Conservation (phyloP, 2,113 vertebrate species). For the Onychorhynchus coronatus region DNA sequence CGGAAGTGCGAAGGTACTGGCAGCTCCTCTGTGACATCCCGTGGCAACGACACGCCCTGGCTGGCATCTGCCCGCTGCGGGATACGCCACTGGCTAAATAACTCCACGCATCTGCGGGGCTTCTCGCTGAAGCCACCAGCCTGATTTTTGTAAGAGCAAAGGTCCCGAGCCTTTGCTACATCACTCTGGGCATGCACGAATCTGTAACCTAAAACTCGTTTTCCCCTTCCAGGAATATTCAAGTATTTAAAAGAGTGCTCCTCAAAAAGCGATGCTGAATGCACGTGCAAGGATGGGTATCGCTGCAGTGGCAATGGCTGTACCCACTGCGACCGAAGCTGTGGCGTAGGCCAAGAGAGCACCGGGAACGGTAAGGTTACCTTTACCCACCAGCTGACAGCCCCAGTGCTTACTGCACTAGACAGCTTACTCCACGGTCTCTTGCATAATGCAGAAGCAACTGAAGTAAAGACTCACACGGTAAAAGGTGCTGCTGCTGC, state of each 20-base stretch:
- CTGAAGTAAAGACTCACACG: rapidly evolving
- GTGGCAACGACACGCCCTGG: not conserved
- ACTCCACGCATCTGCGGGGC: rapidly evolving
- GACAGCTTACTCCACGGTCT: rapidly evolving
- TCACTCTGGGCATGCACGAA: rapidly evolving
- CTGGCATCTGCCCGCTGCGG: not conserved
- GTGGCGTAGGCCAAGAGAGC: constrained; percentile 1
- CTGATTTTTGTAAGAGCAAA: not conserved
- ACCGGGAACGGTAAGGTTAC: not conserved
- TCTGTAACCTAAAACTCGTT: rapidly evolving
- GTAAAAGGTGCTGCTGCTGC: not conserved
- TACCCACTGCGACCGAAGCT: not conserved
- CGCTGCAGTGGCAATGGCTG: not conserved
- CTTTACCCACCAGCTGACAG: not conserved
- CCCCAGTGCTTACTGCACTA: rapidly evolving
- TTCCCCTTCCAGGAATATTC: not conserved
- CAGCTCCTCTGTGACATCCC: not conserved
- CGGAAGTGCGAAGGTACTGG: constrained; percentile 30
- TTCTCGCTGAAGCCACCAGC: not conserved
- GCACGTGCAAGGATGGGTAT: constrained; percentile 25
- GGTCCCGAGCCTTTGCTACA: not conserved
- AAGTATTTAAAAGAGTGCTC: not conserved
- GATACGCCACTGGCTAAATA: rapidly evolving
- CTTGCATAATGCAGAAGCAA: not conserved
- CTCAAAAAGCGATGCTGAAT: not conserved